Percentiles rank a stretch among this genome's conserved stretches.
Evolutionary conservation across 2,113 vertebrate genomes (phyloP).

Genomic region (Hiodon alosoides): DNA sequence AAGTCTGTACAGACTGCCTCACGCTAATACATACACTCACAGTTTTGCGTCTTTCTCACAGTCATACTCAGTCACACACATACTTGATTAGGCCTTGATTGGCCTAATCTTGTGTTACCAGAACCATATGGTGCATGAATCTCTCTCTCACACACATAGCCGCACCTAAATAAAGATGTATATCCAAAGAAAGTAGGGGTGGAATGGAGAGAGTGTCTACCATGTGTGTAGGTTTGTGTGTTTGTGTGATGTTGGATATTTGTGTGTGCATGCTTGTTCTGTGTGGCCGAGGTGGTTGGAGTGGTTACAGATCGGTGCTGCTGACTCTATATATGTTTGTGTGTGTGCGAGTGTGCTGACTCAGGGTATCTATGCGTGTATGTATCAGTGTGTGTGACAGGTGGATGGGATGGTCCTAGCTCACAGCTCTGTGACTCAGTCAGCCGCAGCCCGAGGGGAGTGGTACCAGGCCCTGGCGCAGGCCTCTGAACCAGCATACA

Average conservation of each 20-base stretch:
- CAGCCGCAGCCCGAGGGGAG: background rate
- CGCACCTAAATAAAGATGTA: background rate
- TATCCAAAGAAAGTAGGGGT: too few relatives aligned
- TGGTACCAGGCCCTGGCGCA: too few relatives aligned
- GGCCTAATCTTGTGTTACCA: too few relatives aligned
- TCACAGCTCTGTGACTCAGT: too few relatives aligned
- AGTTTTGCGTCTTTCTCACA: background rate
- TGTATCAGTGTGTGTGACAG: too few relatives aligned
- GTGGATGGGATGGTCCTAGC: too few relatives aligned
- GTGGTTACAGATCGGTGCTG: background rate
- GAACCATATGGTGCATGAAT: too few relatives aligned
- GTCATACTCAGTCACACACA: background rate
- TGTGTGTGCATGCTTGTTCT: background rate
- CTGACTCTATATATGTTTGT: background rate
- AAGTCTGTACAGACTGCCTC: background rate
- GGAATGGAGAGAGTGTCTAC: too few relatives aligned
- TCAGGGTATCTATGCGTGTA: background rate
- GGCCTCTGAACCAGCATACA: slow-evolving; percentile 28
- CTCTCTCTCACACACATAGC: background rate
- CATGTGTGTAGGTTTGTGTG: too few relatives aligned
- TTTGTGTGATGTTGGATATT: too few relatives aligned
- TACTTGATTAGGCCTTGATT: too few relatives aligned
- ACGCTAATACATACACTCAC: background rate
- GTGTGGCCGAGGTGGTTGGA: background rate
- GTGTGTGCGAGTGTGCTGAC: slow-evolving; percentile 10